phyloP scores from a whole-genome alignment of 2,888 invertebrate genomes.

The Coenonympha glycerion region DNA sequence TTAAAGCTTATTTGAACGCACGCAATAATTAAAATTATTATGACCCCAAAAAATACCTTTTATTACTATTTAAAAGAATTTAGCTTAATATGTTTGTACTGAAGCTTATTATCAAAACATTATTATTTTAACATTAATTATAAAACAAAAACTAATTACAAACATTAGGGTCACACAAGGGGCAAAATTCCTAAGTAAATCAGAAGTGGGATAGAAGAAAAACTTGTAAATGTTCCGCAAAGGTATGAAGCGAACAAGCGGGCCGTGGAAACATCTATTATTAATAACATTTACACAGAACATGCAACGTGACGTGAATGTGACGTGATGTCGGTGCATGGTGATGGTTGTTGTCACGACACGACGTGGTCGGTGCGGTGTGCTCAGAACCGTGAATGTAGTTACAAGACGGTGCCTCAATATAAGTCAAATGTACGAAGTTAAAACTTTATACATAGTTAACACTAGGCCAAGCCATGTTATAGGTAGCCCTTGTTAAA shows the following conservation, averaged over 20 bases:
- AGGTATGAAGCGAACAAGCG: slow-evolving; percentile 64
- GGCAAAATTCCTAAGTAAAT: slow-evolving; percentile 14
- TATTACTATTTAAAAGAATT: too few species aligned
- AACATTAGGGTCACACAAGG: slow-evolving; percentile 16
- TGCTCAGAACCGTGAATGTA: background rate
- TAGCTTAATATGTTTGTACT: too few species aligned
- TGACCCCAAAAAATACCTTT: too few species aligned
- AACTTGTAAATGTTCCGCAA: slow-evolving; percentile 28
- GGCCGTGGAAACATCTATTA: slow-evolving; percentile 48
- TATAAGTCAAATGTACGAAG: background rate
- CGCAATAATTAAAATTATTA: too few species aligned
- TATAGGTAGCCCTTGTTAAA: too few species aligned
- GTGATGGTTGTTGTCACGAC: slow-evolving; percentile 66
- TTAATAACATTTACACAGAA: slow-evolving; percentile 56
- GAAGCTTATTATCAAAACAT: too few species aligned
- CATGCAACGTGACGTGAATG: slow-evolving; percentile 43
- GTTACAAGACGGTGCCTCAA: background rate
- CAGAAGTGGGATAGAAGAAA: slow-evolving; percentile 16
- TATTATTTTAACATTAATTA: background rate
- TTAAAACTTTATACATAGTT: too few species aligned
- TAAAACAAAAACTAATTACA: background rate
- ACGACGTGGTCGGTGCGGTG: slow-evolving; percentile 24
- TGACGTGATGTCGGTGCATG: slow-evolving; percentile 52
- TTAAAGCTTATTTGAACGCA: too few species aligned
- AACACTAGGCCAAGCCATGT: too few species aligned